Evolutionary conservation across 2,113 vertebrate genomes (phyloP).

Genomic region (Siphamia tubifer): DNA sequence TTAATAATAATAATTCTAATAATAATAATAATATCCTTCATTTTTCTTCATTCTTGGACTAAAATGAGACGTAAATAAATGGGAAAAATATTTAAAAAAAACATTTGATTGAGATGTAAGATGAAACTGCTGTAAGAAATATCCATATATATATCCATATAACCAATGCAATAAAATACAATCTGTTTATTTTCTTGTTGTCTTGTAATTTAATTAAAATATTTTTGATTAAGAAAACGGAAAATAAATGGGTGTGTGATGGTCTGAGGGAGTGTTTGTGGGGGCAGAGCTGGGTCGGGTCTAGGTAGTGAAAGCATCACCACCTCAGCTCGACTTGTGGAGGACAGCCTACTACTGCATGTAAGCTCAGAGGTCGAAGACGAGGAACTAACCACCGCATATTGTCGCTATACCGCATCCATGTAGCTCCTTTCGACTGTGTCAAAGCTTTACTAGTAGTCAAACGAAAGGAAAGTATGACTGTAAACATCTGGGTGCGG

Average conservation of each 20-base stretch:
- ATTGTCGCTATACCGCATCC: slow-evolving; percentile 1
- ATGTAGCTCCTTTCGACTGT: slow-evolving; percentile 22
- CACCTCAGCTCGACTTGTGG: slow-evolving; percentile 32
- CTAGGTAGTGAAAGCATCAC: slow-evolving; percentile 41
- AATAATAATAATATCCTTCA: too few species aligned
- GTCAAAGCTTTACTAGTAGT: not conserved
- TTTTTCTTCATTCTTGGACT: too few species aligned
- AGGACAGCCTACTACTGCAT: slow-evolving; percentile 19
- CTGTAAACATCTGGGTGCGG: slow-evolving; percentile 66
- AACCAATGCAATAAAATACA: too few species aligned
- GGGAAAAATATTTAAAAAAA: too few species aligned
- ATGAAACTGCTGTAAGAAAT: too few species aligned
- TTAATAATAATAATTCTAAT: too few species aligned
- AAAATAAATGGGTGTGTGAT: not conserved
- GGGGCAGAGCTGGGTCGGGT: not conserved
- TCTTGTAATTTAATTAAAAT: too few species aligned
- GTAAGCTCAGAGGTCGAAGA: slow-evolving; percentile 46
- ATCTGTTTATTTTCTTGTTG: too few species aligned
- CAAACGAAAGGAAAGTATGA: slow-evolving; percentile 37
- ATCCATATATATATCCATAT: too few species aligned
- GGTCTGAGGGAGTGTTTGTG: not conserved
- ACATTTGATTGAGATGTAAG: too few species aligned
- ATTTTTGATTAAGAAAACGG: too few species aligned
- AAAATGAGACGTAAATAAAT: too few species aligned
- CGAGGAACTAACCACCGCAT: slow-evolving; percentile 21